These are phyloP conservation scores for Drosophila santomea DNA, from an alignment of 1,140 invertebrate genomes.

Conservation along the genomic window DNA sequence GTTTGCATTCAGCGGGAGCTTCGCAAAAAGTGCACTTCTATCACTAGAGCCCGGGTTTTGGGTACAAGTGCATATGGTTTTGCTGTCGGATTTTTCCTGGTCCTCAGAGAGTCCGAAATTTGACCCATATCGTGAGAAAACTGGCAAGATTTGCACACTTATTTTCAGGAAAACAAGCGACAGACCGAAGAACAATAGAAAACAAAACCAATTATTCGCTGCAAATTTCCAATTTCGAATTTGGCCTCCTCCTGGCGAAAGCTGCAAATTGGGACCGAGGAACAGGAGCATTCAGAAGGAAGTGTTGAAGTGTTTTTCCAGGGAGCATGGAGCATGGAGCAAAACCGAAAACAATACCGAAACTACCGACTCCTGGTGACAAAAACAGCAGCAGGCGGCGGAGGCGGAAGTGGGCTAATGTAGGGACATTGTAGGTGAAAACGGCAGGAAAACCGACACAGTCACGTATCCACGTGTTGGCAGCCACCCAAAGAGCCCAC, in stretches of 20 bases:
- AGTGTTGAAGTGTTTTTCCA: slow-evolving; percentile 34
- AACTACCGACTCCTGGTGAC: slow-evolving; percentile 7
- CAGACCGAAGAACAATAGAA: slow-evolving; percentile 3
- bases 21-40: slow-evolving; percentile 14
- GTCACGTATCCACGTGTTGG: slow-evolving; percentile 60
- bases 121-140: slow-evolving; percentile 40
- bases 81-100: background rate
- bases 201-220: slow-evolving; percentile 54
- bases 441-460: slow-evolving; percentile 38
- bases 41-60: background rate
- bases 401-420: slow-evolving; percentile 13
- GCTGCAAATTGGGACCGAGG: slow-evolving; percentile 17
- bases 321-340: slow-evolving; percentile 3
- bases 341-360: slow-evolving; percentile 5
- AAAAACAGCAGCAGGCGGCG: slow-evolving; percentile 8
- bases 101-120: slow-evolving; percentile 2
- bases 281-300: slow-evolving; percentile 6
- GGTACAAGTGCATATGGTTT: slow-evolving; percentile 12
- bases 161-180: background rate
- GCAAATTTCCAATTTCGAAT: slow-evolving; percentile 40
- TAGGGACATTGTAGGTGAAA: slow-evolving; percentile 25
- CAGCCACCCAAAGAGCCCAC: slow-evolving; percentile 9
- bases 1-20: slow-evolving; percentile 45
- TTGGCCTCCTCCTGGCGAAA: slow-evolving; percentile 23
- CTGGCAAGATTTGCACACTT: slow-evolving; percentile 5